phyloP scores from a whole-genome alignment of 2,888 invertebrate genomes.

The Galeopsomyia nigrocyanea region DNA sequence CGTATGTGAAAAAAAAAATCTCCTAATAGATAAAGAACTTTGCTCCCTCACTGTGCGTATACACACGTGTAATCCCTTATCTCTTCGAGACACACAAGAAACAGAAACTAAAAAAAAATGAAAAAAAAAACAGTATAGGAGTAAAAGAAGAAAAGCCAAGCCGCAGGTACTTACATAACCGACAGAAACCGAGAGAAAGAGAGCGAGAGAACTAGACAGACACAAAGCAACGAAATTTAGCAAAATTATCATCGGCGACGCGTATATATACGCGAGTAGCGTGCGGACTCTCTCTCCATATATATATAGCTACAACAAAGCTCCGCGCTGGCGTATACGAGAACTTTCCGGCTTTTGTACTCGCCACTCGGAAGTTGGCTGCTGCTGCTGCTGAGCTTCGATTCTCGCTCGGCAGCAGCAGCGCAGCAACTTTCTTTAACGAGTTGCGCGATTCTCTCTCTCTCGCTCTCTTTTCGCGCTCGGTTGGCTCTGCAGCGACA shows the following conservation, averaged over 20 bases:
- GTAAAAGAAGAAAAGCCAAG: too few relatives aligned
- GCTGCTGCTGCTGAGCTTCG: slow-evolving; percentile 1
- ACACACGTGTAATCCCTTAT: too few relatives aligned
- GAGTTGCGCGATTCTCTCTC: slow-evolving; percentile 43
- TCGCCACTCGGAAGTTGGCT: slow-evolving; percentile 3
- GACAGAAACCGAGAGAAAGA: not conserved
- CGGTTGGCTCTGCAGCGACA: slow-evolving; percentile 33
- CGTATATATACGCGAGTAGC: too few relatives aligned
- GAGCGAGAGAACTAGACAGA: not conserved
- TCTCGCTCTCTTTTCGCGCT: slow-evolving; percentile 48
- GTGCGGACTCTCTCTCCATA: not conserved
- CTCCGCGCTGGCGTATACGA: not conserved
- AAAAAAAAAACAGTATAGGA: too few relatives aligned
- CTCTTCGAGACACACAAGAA: too few relatives aligned
- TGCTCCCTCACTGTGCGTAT: too few relatives aligned
- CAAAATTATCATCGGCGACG: slow-evolving; percentile 29
- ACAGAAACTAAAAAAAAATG: too few relatives aligned
- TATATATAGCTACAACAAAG: not conserved
- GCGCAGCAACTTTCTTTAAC: slow-evolving; percentile 40
- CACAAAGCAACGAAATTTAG: slow-evolving; percentile 23
- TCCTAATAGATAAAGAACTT: too few relatives aligned
- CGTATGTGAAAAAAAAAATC: too few relatives aligned
- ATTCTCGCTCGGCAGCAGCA: not conserved
- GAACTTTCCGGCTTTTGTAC: slow-evolving; percentile 18
- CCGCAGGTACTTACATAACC: not conserved